Percentiles rank a stretch among this genome's conserved stretches.
These are phyloP conservation scores for Empidonax traillii DNA, from an alignment of 2,113 vertebrate genomes.

Conservation along the genomic window DNA sequence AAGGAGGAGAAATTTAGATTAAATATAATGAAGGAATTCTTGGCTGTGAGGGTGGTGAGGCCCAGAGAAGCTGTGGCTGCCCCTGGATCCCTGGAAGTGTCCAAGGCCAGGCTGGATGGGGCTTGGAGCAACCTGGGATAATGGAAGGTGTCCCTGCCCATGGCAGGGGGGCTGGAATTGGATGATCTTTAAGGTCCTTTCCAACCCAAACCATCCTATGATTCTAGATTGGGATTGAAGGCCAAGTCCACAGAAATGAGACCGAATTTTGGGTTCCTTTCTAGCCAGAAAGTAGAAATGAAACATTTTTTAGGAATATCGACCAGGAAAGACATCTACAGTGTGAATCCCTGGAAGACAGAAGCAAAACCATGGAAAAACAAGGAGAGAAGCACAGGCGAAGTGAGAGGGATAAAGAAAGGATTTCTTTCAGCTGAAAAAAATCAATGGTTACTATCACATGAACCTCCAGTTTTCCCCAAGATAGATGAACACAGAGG, in stretches of 20 bases:
- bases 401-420: neutral
- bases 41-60: rapidly evolving
- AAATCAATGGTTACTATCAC: neutral
- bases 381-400: neutral
- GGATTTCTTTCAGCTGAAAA: neutral
- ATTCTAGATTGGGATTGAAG: neutral
- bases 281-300: neutral
- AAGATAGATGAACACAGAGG: neutral
- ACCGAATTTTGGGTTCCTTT: neutral
- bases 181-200: neutral
- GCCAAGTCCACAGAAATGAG: neutral
- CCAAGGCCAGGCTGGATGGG: neutral
- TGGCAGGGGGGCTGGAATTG: rapidly evolving
- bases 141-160: neutral
- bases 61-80: neutral
- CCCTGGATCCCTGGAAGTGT: neutral
- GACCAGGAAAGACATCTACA: neutral
- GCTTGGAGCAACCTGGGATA: neutral
- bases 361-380: neutral
- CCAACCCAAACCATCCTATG: neutral
- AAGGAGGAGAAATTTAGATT: neutral
- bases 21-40: neutral
- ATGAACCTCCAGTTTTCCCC: neutral
- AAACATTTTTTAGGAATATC: neutral
- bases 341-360: neutral